Conservation (phyloP, 2,888 invertebrate species). For the Hetaerina titia region DNA sequence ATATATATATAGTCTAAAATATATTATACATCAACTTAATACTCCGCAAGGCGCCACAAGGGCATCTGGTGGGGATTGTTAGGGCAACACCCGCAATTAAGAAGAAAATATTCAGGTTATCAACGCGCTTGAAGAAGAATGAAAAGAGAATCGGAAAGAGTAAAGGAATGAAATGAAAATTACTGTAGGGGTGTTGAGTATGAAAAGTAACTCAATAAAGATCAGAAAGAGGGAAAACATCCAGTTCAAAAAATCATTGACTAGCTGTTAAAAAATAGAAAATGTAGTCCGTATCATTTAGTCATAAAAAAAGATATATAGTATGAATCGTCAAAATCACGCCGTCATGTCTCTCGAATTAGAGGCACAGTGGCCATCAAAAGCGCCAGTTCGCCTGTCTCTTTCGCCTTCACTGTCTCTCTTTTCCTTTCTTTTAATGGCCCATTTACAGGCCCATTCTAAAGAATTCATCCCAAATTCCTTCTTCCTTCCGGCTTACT, state of each 20-base stretch:
- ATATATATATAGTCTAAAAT: too few species aligned
- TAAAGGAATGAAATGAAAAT: too few species aligned
- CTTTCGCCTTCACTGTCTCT: background rate
- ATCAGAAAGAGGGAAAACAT: background rate
- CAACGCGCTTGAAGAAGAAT: too few species aligned
- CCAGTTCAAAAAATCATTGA: background rate
- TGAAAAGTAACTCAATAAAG: background rate
- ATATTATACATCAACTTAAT: too few species aligned
- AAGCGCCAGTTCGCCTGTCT: background rate
- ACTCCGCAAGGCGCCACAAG: too few species aligned
- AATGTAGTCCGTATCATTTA: too few species aligned
- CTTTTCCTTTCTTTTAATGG: background rate
- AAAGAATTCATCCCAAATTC: background rate
- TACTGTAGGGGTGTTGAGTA: too few species aligned
- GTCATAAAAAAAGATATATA: background rate
- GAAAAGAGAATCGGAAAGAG: too few species aligned
- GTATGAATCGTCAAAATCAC: background rate
- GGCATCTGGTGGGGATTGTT: too few species aligned
- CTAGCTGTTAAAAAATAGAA: background rate
- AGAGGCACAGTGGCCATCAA: background rate
- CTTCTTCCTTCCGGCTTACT: background rate
- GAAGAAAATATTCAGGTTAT: too few species aligned
- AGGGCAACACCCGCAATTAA: too few species aligned
- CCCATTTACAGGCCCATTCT: background rate
- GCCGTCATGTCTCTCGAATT: background rate